phyloP scores from a whole-genome alignment of 2,888 invertebrate genomes.

The Aporophyla lueneburgensis region DNA sequence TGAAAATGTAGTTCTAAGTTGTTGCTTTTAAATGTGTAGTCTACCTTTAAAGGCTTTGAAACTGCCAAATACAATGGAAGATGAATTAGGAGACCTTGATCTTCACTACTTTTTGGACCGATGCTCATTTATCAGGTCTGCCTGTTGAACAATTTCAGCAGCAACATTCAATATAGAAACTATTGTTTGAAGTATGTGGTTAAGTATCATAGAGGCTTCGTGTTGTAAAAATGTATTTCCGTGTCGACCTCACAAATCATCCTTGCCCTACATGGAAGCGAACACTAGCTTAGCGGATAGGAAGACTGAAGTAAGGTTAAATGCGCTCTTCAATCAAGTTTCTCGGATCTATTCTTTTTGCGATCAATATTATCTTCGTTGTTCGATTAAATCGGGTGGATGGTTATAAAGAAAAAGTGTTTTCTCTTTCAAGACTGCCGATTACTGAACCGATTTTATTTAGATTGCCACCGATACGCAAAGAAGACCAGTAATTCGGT shows the following conservation, averaged over 20 bases:
- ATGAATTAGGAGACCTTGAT: constrained; percentile 17
- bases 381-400: neutral
- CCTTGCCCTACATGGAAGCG: constrained; percentile 77
- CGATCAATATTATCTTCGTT: constrained; percentile 24
- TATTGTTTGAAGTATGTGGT: constrained; percentile 44
- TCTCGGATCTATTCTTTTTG: constrained; percentile 42
- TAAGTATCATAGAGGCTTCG: constrained; percentile 49
- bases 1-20: constrained; percentile 3
- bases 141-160: neutral
- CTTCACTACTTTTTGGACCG: neutral
- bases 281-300: constrained; percentile 70
- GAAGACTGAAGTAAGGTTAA: constrained; percentile 68
- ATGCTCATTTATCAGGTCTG: constrained; percentile 11
- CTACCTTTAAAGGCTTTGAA: neutral
- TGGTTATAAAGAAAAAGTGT: neutral
- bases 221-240: constrained; percentile 64
- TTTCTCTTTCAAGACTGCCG: neutral
- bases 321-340: constrained; percentile 39
- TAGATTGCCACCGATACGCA: neutral
- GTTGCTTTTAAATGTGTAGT: neutral
- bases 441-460: neutral
- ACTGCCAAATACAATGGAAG: constrained; percentile 5
- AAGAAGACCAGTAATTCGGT: neutral
- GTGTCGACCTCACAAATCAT: constrained; percentile 72
- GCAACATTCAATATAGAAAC: constrained; percentile 4